A percentile compares a stretch with the other conserved stretches of the same genome.
Evolutionary conservation across 2,797 vertebrate species (phyloP).

Genomic region (Ptychobarbus kaznakovi): DNA sequence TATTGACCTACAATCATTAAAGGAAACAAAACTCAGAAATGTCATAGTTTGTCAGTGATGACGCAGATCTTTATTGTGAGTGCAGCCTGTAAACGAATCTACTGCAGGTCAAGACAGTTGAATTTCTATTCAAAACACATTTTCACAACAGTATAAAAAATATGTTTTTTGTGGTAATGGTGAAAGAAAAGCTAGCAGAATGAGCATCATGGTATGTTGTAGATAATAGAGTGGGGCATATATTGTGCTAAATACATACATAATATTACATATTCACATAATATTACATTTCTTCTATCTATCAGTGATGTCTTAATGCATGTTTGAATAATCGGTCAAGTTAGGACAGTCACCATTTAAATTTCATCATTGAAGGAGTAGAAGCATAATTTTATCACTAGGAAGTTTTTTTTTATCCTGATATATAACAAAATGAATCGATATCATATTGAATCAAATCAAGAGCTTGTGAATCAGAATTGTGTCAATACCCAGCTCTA

Average conservation of each 20-base stretch:
- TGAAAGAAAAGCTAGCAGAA: neutral
- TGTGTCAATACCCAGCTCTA: neutral
- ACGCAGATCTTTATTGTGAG: neutral
- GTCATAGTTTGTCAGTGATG: neutral
- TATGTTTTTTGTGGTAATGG: neutral
- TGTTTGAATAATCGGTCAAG: neutral
- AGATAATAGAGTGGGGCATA: neutral
- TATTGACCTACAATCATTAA: neutral
- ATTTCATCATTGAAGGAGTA: neutral
- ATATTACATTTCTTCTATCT: neutral
- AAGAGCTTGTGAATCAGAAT: neutral
- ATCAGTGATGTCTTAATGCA: neutral
- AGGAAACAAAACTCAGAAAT: neutral
- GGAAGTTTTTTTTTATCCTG: too few species aligned
- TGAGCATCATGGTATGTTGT: neutral
- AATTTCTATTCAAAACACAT: neutral
- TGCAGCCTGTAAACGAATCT: neutral
- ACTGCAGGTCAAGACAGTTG: neutral
- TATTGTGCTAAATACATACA: neutral
- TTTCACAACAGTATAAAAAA: neutral
- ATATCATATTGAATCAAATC: neutral
- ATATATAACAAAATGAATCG: neutral
- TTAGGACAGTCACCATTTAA: neutral
- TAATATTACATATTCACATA: neutral
- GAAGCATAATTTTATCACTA: neutral